Conservation (phyloP, 2,888 invertebrate species). For the Drosophila recens region DNA sequence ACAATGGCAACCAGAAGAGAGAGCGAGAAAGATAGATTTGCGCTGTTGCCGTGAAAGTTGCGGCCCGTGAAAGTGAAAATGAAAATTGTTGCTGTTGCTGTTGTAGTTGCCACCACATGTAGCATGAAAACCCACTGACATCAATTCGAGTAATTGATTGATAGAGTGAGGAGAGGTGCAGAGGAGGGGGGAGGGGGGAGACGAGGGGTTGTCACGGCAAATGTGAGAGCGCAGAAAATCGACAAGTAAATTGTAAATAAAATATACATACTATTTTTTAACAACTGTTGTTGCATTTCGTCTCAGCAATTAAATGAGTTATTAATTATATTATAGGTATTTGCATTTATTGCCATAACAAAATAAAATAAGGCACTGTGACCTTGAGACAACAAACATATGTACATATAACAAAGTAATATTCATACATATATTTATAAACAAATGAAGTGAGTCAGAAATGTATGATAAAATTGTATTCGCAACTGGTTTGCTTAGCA, state of each 20-base stretch:
- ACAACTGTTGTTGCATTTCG: slow-evolving; percentile 51
- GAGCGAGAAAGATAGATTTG: slow-evolving; percentile 5
- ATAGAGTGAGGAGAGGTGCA: background rate
- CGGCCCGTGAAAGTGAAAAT: slow-evolving; percentile 30
- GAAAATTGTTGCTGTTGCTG: slow-evolving; percentile 20
- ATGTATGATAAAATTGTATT: slow-evolving; percentile 18
- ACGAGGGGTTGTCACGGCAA: slow-evolving; percentile 1
- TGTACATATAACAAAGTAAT: slow-evolving; percentile 7
- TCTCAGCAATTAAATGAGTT: slow-evolving; percentile 65
- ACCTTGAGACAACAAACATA: background rate
- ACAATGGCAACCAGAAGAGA: slow-evolving; percentile 5
- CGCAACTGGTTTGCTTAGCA: slow-evolving; percentile 46
- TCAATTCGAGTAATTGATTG: slow-evolving; percentile 50
- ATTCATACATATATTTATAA: background rate
- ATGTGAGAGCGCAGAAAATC: slow-evolving; percentile 45
- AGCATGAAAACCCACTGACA: slow-evolving; percentile 75
- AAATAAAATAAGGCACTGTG: too few relatives aligned
- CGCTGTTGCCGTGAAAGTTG: slow-evolving; percentile 27
- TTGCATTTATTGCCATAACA: slow-evolving; percentile 8
- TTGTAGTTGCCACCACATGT: slow-evolving; percentile 16
- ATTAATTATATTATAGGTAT: slow-evolving; percentile 48
- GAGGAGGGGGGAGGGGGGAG: background rate
- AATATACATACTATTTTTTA: slow-evolving; percentile 16
- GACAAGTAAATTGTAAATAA: slow-evolving; percentile 28
- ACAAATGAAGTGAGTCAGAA: slow-evolving; percentile 45